Conservation (phyloP, 2,888 invertebrate genomes). For the Creontiades dilutus region DNA sequence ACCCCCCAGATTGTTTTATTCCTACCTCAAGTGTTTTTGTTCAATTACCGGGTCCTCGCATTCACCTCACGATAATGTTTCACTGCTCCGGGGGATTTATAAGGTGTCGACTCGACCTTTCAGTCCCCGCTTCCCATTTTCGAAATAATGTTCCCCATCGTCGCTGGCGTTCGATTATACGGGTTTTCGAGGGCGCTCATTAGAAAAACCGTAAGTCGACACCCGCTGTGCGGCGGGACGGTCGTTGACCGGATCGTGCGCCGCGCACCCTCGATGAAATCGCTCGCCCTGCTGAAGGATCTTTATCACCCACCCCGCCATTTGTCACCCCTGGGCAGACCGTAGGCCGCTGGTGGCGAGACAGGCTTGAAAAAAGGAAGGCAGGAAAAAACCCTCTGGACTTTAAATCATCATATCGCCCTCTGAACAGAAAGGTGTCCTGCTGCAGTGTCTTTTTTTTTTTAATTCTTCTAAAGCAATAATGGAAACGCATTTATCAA, state of each 20-base stretch:
- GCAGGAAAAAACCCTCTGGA: too few species aligned
- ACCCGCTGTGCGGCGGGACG: neutral
- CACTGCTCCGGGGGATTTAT: conserved; percentile 6
- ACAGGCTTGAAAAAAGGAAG: conserved; percentile 31
- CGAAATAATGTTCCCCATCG: neutral
- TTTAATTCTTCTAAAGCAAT: conserved; percentile 55
- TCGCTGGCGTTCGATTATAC: neutral
- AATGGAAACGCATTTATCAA: conserved; percentile 63
- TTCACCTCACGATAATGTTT: neutral
- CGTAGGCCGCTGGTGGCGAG: neutral
- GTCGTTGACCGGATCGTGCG: neutral
- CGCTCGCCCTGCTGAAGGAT: neutral
- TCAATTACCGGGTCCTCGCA: neutral
- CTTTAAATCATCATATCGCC: conserved; percentile 32
- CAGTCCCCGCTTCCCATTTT: neutral
- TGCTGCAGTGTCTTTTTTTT: conserved; percentile 17
- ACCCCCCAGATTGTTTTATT: neutral
- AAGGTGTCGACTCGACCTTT: conserved; percentile 2
- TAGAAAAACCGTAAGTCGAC: conserved; percentile 25
- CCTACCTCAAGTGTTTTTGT: neutral
- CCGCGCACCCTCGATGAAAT: neutral
- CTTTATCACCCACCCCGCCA: neutral
- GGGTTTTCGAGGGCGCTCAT: neutral
- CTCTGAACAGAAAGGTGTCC: conserved; percentile 18
- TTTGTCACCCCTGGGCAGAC: neutral